Conservation (phyloP, 1,140 invertebrate species). For the Drosophila nebulosa region DNA sequence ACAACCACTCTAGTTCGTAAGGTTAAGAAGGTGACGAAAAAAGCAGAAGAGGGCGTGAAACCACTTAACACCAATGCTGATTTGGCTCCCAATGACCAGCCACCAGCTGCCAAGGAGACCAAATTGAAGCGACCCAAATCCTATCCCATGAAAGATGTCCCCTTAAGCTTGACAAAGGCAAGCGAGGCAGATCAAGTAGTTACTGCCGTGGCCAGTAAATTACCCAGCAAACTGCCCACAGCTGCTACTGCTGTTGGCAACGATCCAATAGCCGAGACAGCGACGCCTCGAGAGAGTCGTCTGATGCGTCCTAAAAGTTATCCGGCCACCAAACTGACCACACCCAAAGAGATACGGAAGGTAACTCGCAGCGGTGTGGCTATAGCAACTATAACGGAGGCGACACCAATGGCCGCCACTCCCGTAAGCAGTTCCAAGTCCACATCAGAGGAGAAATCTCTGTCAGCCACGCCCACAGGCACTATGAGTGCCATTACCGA, state of each 20-base stretch:
- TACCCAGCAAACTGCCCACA: constrained; percentile 33
- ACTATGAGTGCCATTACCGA: constrained; percentile 25
- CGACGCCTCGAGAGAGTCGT: constrained; percentile 49
- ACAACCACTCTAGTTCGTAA: constrained; percentile 59
- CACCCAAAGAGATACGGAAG: constrained; percentile 75
- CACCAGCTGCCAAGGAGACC: constrained; percentile 80
- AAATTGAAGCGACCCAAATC: constrained; percentile 84
- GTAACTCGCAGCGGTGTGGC: constrained; percentile 60
- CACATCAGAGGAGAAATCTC: constrained; percentile 56
- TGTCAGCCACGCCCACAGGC: constrained; percentile 25
- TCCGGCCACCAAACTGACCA: constrained; percentile 80
- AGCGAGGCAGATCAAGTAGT: constrained; percentile 13
- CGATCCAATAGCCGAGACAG: neutral
- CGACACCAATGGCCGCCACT: neutral
- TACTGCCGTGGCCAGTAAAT: constrained; percentile 29
- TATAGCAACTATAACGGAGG: constrained; percentile 51
- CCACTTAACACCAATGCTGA: neutral
- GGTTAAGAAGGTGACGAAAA: constrained; percentile 68
- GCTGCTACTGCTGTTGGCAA: neutral
- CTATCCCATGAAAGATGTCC: constrained; percentile 80
- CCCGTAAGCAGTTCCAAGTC: constrained; percentile 43
- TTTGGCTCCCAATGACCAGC: neutral
- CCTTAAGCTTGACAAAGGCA: constrained; percentile 33
- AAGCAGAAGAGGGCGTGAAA: constrained; percentile 38
- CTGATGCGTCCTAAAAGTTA: constrained; percentile 82